Evolutionary conservation across 2,888 invertebrate genomes (phyloP).

Genomic region (Drosophila kuntzei): DNA sequence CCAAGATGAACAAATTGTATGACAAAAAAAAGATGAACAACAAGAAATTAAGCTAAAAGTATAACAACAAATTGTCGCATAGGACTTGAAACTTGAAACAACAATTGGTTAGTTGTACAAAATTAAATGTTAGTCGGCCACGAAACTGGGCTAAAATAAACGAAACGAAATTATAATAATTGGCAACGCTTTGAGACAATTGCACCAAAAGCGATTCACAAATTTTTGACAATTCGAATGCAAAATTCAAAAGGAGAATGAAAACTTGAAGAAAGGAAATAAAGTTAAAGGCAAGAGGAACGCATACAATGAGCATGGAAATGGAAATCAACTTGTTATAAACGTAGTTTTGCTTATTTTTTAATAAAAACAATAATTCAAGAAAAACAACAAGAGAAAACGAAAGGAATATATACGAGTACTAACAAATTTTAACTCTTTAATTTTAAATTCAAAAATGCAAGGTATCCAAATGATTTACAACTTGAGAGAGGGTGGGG

Average conservation of each 20-base stretch:
- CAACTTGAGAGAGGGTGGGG: not conserved
- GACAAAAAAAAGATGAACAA: constrained; percentile 25
- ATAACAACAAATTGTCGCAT: constrained; percentile 52
- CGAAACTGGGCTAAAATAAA: constrained; percentile 40
- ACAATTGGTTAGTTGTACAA: constrained; percentile 72
- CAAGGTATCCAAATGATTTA: constrained; percentile 5
- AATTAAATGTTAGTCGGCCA: constrained; percentile 47
- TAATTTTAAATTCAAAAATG: constrained; percentile 28
- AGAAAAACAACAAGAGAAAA: constrained; percentile 33
- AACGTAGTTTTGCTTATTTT: constrained; percentile 85
- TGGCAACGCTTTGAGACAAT: constrained; percentile 60
- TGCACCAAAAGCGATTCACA: constrained; percentile 38
- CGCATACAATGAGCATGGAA: constrained; percentile 74
- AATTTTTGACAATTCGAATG: constrained; percentile 58
- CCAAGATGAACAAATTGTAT: constrained; percentile 56
- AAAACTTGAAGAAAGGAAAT: constrained; percentile 45
- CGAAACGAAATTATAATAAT: constrained; percentile 27
- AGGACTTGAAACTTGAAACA: constrained; percentile 57
- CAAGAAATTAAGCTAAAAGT: constrained; percentile 24
- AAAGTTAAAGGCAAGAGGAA: constrained; percentile 20
- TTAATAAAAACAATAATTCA: constrained; percentile 84
- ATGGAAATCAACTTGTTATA: constrained; percentile 85
- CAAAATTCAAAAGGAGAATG: constrained; percentile 38
- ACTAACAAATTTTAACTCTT: constrained; percentile 27
- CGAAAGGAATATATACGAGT: not conserved